Evolutionary conservation across 64 coral and sea anemone genomes (phyloP), one percentile per base, ranked within the genome.

Genomic region (Montipora capricornis): DNA sequence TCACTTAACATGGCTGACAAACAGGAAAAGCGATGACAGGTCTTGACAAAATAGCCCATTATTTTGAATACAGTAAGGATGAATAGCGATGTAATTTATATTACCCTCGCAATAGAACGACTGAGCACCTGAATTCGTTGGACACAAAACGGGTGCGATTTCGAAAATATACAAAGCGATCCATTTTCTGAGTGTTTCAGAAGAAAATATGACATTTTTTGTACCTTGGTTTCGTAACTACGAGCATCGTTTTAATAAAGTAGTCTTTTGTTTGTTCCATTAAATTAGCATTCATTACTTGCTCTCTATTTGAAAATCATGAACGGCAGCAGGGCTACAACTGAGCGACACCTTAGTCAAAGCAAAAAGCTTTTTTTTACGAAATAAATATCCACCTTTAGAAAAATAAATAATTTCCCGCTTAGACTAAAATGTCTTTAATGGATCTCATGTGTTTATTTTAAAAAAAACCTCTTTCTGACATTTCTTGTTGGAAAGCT

Each of bases 121-220:
- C 10, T 22, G 17, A 44, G 67, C 82, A 86, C 81, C 81, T 84
- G 81, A 84, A 69, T 8, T 60, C 46, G 15, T 61, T n/a, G 44
- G 47, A 11, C 16, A 19, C 49, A 17, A 84, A 69, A 84, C 68
- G 16, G 67, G 47, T 37, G 66, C 9, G 15, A 20, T 71, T 73
- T 47, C 19, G 17, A 46, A 16, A 86, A 86, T 19, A 50, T 48
- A 14, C 67, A 84, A 49, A 86, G 71, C 44, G 44, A 46, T 64
- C 47, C 67, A 24, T 86, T 86, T 70, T 17, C 47, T 5, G 17
- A 13, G 16, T 3, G 82, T 86, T 71, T 86, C 44, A 86, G 68
- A 19, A 19, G 44, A 49, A 86, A 86, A 70, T 69, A 49, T 86
- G 20, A 50, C 82, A 73, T 86, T 86, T 86, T 86, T 86, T 29